Conservation (phyloP, 2,888 invertebrate genomes). For the Drosophila gaucha region DNA sequence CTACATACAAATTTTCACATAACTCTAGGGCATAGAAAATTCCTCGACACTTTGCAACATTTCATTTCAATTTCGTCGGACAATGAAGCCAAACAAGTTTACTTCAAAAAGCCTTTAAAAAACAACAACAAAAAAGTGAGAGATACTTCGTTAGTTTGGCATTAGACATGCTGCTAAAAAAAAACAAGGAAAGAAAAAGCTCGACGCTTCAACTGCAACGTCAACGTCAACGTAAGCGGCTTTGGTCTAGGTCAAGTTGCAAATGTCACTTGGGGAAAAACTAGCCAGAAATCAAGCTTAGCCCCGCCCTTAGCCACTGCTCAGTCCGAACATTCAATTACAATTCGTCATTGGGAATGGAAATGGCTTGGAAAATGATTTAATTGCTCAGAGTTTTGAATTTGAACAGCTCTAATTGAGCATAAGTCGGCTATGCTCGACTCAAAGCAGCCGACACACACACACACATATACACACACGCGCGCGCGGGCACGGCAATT, state of each 20-base stretch:
- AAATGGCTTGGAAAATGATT: conserved; percentile 78
- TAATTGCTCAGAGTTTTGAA: conserved; percentile 65
- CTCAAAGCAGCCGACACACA: conserved; percentile 4
- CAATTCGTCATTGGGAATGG: conserved; percentile 54
- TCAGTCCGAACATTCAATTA: conserved; percentile 40
- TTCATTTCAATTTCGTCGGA: conserved; percentile 2
- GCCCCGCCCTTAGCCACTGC: neutral
- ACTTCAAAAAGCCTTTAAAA: conserved; percentile 32
- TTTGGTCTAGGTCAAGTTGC: conserved; percentile 77
- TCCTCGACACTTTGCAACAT: neutral
- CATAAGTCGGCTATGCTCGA: conserved; percentile 45
- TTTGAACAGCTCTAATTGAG: conserved; percentile 74
- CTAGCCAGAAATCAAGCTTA: conserved; percentile 33
- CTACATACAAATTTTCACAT: no score
- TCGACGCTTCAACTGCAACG: conserved; percentile 26
- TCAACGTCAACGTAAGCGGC: conserved; percentile 71
- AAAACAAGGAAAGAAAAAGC: conserved; percentile 30
- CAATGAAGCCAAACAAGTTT: conserved; percentile 63
- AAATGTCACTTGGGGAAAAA: conserved; percentile 21
- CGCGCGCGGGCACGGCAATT: neutral
- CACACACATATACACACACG: neutral
- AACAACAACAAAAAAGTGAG: conserved; percentile 23
- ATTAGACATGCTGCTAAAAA: conserved; percentile 13
- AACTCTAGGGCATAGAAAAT: neutral
- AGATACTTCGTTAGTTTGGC: conserved; percentile 54